Evolutionary conservation across 2,113 vertebrate species (phyloP).

Genomic region (Cyanoliseus patagonus): DNA sequence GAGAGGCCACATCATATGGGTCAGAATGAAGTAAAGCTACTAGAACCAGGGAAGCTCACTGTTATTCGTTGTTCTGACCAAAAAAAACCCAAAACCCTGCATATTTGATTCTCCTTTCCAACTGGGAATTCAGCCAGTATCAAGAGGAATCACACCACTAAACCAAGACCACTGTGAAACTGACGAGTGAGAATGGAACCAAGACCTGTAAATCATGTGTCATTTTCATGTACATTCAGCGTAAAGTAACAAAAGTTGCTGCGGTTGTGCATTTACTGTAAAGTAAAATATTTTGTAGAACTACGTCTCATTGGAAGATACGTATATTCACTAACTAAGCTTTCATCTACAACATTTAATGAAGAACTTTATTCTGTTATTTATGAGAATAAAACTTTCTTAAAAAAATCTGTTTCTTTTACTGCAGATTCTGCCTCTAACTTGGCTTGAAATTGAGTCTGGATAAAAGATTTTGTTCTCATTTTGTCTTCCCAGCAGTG

Average conservation of each 20-base stretch:
- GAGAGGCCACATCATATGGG: not conserved
- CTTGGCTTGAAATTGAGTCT: not conserved
- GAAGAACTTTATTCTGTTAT: not conserved
- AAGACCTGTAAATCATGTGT: not conserved
- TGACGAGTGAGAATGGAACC: not conserved
- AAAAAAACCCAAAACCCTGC: not conserved
- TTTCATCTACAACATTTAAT: not conserved
- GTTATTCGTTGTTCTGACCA: not conserved
- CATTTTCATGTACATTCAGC: not conserved
- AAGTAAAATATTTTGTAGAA: conserved; percentile 13
- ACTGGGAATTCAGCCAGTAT: not conserved
- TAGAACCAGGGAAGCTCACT: not conserved
- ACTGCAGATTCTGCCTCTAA: not conserved
- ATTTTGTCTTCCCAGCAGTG: not conserved
- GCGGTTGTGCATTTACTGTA: conserved; percentile 16
- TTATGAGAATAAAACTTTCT: conserved; percentile 19
- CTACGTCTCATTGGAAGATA: not conserved
- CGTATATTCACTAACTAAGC: not conserved
- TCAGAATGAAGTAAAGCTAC: not conserved
- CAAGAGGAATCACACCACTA: not conserved
- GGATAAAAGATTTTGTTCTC: not conserved
- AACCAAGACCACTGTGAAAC: not conserved
- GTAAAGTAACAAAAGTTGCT: not conserved
- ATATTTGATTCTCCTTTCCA: not conserved
- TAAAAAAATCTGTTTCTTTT: not conserved